Evolutionary conservation across 2,888 invertebrate genomes (phyloP).

Genomic region (Hemithea aestivaria): DNA sequence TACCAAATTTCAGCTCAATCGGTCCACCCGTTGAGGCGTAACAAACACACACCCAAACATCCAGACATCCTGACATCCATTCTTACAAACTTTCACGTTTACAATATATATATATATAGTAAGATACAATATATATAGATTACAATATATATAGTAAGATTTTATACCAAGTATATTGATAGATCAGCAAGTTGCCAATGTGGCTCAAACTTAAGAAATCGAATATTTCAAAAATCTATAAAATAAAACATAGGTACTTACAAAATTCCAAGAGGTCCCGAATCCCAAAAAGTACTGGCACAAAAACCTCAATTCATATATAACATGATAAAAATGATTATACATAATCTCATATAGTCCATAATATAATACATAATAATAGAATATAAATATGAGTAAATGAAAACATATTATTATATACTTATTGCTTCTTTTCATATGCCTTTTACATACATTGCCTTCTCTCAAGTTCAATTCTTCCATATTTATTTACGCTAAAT

Average conservation of each 20-base stretch:
- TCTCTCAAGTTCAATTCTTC: background rate
- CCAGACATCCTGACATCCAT: no score
- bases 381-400: background rate
- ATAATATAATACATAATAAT: background rate
- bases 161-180: no score
- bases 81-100: no score
- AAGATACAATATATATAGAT: no score
- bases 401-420: slow-evolving; percentile 1
- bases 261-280: slow-evolving; percentile 31
- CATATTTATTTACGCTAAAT: background rate
- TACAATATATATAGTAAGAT: no score
- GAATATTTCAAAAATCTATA: no score
- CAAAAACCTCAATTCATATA: slow-evolving; percentile 9
- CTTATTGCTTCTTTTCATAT: background rate
- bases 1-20: no score
- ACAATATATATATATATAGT: no score
- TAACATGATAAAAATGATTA: slow-evolving; percentile 6
- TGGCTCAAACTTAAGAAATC: no score
- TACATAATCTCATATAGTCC: slow-evolving; percentile 7
- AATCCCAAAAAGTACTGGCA: slow-evolving; percentile 12
- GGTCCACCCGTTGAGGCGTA: no score
- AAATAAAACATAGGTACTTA: slow-evolving; percentile 17
- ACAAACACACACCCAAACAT: no score
- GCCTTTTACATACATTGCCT: slow-evolving; percentile 4
- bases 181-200: no score